Conservation (phyloP, 2,888 invertebrate species). For the Melangyna quadrimaculata region DNA sequence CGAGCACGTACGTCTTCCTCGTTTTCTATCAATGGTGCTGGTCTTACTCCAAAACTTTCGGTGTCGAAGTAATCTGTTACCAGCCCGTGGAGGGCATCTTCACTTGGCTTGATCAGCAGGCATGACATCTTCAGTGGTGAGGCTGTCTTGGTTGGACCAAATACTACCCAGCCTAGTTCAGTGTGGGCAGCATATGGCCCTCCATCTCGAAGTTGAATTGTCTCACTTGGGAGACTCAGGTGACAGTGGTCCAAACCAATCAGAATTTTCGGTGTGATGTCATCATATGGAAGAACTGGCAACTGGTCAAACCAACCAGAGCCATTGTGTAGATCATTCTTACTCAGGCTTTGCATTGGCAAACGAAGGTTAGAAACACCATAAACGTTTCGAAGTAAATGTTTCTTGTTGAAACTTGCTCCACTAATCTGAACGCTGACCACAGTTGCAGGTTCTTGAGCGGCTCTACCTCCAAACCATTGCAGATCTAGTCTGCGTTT, state of each 20-base stretch:
- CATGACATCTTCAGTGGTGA: constrained; percentile 1
- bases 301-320: constrained; percentile 1
- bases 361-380: constrained; percentile 8
- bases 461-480: constrained; percentile 52
- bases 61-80: too few relatives aligned
- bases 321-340: constrained; percentile 6
- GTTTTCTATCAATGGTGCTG: background rate
- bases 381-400: constrained; percentile 3
- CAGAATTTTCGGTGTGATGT: constrained; percentile 34
- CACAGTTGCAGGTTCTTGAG: constrained; percentile 40
- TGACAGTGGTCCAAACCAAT: constrained; percentile 48
- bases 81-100: too few relatives aligned
- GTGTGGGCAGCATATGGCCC: constrained; percentile 63
- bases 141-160: constrained; percentile 23
- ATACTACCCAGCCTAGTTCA: constrained; percentile 59
- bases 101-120: constrained; percentile 1
- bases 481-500: constrained; percentile 32
- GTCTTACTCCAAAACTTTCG: too few relatives aligned
- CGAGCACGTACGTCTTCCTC: constrained; percentile 21
- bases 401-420: background rate
- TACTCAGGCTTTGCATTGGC: constrained; percentile 27
- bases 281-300: constrained; percentile 10
- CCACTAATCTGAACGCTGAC: constrained; percentile 58
- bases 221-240: constrained; percentile 35
- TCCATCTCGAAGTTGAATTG: background rate